phyloP scores from a whole-genome alignment of 2,888 invertebrate genomes.

The Eilema caniola region DNA sequence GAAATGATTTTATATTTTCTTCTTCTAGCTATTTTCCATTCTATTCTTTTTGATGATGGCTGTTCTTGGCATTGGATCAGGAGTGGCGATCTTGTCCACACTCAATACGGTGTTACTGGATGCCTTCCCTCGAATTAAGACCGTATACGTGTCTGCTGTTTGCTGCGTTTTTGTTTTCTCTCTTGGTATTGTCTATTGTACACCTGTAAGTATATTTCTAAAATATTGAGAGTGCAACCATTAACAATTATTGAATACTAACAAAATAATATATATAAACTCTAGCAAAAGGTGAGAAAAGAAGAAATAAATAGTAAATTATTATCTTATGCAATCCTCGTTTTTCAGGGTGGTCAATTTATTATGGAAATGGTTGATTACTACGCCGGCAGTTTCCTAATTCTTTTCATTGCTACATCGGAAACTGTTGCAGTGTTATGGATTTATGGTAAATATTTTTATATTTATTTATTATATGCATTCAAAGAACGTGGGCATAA shows the following conservation, averaged over 20 bases:
- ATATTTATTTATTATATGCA: neutral
- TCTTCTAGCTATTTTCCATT: constrained; percentile 89
- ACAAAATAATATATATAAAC: neutral
- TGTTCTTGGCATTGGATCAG: constrained; percentile 92
- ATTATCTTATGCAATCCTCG: neutral
- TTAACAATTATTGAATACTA: neutral
- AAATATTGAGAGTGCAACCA: neutral
- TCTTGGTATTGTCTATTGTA: constrained; percentile 90
- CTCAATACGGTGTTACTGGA: constrained; percentile 90
- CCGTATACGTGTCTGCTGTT: constrained; percentile 87
- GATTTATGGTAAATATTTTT: constrained; percentile 88
- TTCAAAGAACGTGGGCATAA: neutral
- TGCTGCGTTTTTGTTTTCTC: constrained; percentile 87
- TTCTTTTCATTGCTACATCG: constrained; percentile 88
- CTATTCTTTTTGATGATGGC: constrained; percentile 94
- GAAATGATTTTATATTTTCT: neutral
- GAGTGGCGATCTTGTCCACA: constrained; percentile 90
- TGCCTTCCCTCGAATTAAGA: constrained; percentile 87
- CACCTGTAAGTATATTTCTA: constrained; percentile 88
- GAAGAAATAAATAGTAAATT: neutral
- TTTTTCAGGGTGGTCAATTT: constrained; percentile 90
- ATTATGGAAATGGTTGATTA: constrained; percentile 91
- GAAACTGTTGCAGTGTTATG: constrained; percentile 91
- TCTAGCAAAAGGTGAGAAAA: too few species aligned
- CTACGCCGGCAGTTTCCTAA: constrained; percentile 92